Evolutionary conservation across 1,140 invertebrate species (phyloP).

Genomic region (Diuraphis noxia): DNA sequence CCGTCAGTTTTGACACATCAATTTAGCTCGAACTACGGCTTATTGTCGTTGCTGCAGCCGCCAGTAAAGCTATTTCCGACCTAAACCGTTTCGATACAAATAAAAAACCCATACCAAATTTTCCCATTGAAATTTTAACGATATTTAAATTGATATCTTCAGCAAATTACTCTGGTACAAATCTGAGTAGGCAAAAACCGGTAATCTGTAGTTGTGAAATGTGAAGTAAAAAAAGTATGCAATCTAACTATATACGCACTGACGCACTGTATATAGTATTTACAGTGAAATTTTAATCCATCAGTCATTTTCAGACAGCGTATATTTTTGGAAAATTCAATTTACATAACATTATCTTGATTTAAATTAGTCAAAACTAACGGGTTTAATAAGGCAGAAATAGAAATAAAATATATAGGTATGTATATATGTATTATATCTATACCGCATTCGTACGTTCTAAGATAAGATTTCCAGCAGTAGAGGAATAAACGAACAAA

Average conservation of each 20-base stretch:
- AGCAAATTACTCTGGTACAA: background rate
- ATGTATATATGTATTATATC: background rate
- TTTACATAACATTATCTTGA: constrained; percentile 9
- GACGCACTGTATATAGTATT: too few relatives aligned
- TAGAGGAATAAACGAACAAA: background rate
- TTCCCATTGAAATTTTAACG: background rate
- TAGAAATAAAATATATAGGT: background rate
- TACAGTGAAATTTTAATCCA: background rate
- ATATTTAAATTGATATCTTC: background rate
- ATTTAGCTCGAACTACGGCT: background rate
- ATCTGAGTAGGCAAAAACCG: background rate
- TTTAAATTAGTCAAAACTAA: background rate
- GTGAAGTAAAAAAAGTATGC: background rate
- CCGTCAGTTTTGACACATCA: constrained; percentile 43
- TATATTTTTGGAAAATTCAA: background rate
- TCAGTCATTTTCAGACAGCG: background rate
- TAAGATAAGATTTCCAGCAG: background rate
- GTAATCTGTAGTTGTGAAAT: background rate
- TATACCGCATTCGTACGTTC: background rate
- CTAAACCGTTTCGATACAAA: background rate
- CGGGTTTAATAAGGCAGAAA: background rate
- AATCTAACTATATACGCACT: too few relatives aligned
- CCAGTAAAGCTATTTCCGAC: background rate
- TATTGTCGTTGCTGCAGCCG: background rate
- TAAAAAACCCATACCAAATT: background rate